A percentile compares a stretch with the other conserved stretches of the same genome.
These are phyloP conservation scores for Dermolepida albohirtum DNA, from an alignment of 2,888 invertebrate genomes.

Conservation along the genomic window DNA sequence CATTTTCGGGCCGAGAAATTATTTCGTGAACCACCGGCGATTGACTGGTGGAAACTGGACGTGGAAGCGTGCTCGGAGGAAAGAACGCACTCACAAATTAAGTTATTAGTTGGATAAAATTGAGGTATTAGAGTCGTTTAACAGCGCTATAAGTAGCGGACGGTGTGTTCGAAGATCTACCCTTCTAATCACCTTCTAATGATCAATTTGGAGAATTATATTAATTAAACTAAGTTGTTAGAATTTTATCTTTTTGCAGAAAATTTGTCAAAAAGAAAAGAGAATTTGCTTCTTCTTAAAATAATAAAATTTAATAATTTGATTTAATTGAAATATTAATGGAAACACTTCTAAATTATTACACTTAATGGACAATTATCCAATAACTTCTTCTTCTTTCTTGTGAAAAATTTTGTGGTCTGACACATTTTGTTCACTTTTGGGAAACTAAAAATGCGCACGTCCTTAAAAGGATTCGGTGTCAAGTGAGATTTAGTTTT, in stretches of 20 bases:
- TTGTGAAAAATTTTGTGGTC: too few relatives aligned
- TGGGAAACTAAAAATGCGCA: too few relatives aligned
- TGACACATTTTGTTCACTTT: too few relatives aligned
- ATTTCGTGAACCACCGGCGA: conserved; percentile 1
- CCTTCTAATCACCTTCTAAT: conserved; percentile 6
- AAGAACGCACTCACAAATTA: conserved; percentile 27
- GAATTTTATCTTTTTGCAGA: background rate
- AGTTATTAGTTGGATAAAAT: conserved; percentile 38
- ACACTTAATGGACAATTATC: too few relatives aligned
- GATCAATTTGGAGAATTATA: conserved; percentile 32
- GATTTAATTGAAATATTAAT: too few relatives aligned
- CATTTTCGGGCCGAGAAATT: conserved; percentile 10
- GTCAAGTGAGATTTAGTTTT: too few relatives aligned
- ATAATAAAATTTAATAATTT: too few relatives aligned
- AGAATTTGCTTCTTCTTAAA: too few relatives aligned
- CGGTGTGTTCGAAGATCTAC: conserved; percentile 1
- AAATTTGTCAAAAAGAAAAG: too few relatives aligned
- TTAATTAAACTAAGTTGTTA: conserved; percentile 18
- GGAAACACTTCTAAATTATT: too few relatives aligned
- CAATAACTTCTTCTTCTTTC: too few relatives aligned
- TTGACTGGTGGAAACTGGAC: background rate
- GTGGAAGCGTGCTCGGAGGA: background rate
- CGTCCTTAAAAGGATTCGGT: too few relatives aligned
- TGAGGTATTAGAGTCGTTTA: conserved; percentile 25
- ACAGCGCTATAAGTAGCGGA: conserved; percentile 8